Base-by-base conservation (phyloP, 2,888 invertebrate genomes). In the Papilio demoleus region DNA sequence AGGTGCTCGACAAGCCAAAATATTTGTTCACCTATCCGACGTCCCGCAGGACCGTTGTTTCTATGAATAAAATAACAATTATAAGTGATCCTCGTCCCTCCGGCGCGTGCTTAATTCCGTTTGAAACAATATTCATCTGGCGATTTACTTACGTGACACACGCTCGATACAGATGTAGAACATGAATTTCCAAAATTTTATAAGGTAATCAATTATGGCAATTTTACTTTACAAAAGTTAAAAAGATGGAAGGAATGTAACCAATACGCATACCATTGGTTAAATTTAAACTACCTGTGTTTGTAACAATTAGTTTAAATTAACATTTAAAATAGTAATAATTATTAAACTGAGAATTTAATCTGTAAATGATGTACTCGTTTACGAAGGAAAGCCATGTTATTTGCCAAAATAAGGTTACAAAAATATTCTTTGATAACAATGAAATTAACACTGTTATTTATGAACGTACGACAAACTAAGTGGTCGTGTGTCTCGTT, bases 31-130 rank as follows among this genome's bases (percentile, higher is more conserved):
- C 88, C 89, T 88, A 88, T 87, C 85, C 82, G 76, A 70, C 72
- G 80, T 84, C 90, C 87, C 87, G 71, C 69, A 83, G 90, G 91
- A 88, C 83, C 88, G 88, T 89, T 90, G 84, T 92, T 92, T 89
- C 93, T 92, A 93, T 93, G 93, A 93, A 93, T 93, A 93, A 93
- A 93, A 93, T 93, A 93, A 93, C 93, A 92, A 93, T 93, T 92
- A 92, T 92, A 92, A 91, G 91, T 92, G 90, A 89, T 90, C 88
- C 83, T 82, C 81, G 80, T 79, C 86, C 85, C 87, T 82, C 79
- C 76, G 79, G 84, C 80, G 88, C 90, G 92, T 88, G 89, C 87
- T 85, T 92, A 89, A 92, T 92, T 91, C 90, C 88, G 88, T 90
- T 91, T 91, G 90, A 92, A 92, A 92, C 88, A 92, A 92, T 92